phyloP scores from a whole-genome alignment of 2,888 invertebrate genomes.

The Trichopoda pennipes region DNA sequence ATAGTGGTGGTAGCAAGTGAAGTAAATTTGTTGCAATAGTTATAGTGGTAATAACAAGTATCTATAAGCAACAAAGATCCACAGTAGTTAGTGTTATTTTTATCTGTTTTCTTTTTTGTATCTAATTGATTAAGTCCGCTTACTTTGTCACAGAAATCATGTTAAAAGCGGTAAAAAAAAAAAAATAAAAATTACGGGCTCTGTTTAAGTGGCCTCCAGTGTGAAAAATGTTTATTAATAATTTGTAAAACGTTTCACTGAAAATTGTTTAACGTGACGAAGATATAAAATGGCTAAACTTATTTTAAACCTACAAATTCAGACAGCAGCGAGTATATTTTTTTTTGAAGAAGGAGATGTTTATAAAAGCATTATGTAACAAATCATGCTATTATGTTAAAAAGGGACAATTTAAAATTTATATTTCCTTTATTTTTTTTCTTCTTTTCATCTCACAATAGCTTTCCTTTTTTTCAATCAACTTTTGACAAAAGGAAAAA shows the following conservation, averaged over 20 bases:
- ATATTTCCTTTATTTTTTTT: conserved; percentile 29
- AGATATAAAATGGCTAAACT: conserved; percentile 39
- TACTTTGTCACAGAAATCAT: conserved; percentile 22
- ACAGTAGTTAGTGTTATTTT: conserved; percentile 3
- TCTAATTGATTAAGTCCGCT: conserved; percentile 61
- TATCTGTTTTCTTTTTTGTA: not conserved
- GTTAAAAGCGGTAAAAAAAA: conserved; percentile 31
- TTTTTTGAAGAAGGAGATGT: not conserved
- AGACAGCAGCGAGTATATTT: not conserved
- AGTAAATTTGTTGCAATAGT: conserved; percentile 2
- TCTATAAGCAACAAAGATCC: conserved; percentile 7
- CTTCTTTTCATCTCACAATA: conserved; percentile 9
- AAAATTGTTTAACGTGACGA: conserved; percentile 63
- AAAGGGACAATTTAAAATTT: conserved; percentile 43
- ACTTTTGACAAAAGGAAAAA: conserved; percentile 73
- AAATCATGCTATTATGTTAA: not conserved
- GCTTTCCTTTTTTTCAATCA: conserved; percentile 52
- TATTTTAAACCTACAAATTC: conserved; percentile 9
- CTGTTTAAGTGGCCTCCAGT: conserved; percentile 57
- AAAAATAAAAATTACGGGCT: not conserved
- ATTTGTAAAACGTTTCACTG: conserved; percentile 63
- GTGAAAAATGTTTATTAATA: conserved; percentile 66
- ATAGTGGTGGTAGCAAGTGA: conserved; percentile 27
- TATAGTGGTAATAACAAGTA: not conserved
- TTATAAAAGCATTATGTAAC: conserved; percentile 34